These are phyloP conservation scores for Catamblyrhynchus diadema DNA, from an alignment of 2,797 vertebrate species.

Conservation along the genomic window DNA sequence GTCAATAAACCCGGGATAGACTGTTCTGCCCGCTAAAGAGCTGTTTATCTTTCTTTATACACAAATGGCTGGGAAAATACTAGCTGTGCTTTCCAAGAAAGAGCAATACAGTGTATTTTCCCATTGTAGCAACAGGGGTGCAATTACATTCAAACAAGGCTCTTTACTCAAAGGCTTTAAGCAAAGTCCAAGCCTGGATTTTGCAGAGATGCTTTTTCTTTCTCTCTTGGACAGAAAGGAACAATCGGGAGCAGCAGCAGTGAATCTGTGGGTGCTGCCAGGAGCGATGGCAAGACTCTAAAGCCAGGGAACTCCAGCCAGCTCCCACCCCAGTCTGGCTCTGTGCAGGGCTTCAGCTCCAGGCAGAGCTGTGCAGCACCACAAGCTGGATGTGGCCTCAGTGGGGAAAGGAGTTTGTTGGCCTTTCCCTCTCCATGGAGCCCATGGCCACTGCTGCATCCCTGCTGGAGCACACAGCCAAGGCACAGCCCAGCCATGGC, in stretches of 20 bases:
- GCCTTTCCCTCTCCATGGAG: neutral
- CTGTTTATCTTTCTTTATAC: slow-evolving; percentile 60
- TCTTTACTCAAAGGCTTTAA: slow-evolving; percentile 55
- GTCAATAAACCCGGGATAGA: slow-evolving; percentile 36
- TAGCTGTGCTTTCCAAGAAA: slow-evolving; percentile 60
- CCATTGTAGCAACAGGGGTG: slow-evolving; percentile 62
- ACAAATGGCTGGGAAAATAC: slow-evolving; percentile 64
- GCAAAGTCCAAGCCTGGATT: slow-evolving; percentile 58
- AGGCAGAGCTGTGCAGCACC: neutral
- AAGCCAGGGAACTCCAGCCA: neutral
- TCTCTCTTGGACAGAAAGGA: slow-evolving; percentile 29
- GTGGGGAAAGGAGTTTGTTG: neutral
- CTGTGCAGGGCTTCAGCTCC: neutral
- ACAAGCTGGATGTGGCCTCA: neutral
- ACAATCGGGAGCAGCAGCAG: neutral
- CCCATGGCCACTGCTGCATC: neutral
- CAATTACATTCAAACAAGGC: slow-evolving; percentile 64
- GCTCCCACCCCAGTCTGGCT: neutral
- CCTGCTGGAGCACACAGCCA: neutral
- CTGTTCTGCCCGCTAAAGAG: slow-evolving; percentile 57
- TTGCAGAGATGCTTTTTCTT: slow-evolving; percentile 33
- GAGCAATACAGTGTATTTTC: slow-evolving; percentile 52
- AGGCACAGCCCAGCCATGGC: neutral
- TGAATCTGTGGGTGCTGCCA: neutral
- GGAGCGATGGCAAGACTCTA: neutral